These are phyloP conservation scores for Metacarcinus magister DNA, from an alignment of 2,888 invertebrate species.

Conservation along the genomic window DNA sequence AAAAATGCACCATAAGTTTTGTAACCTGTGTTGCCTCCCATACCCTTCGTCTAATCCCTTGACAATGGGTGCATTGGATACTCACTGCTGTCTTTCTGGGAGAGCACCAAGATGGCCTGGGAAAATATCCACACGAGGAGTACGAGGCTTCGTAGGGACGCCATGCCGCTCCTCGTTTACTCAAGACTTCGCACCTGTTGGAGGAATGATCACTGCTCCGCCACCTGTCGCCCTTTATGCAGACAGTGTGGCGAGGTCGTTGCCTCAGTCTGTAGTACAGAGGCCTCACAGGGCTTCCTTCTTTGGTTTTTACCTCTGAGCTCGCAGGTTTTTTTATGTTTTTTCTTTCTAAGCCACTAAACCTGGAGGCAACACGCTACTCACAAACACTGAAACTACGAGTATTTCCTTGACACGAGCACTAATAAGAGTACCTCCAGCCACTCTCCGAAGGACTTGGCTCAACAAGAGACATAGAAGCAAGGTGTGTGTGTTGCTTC, in stretches of 20 bases:
- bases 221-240: background rate
- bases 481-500: slow-evolving; percentile 17
- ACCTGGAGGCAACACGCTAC: background rate
- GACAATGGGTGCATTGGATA: background rate
- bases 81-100: background rate
- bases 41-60: background rate
- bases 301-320: background rate
- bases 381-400: background rate
- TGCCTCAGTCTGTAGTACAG: background rate
- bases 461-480: background rate
- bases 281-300: background rate
- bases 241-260: background rate
- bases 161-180: background rate
- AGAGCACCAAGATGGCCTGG: background rate
- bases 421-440: background rate
- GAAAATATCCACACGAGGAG: background rate
- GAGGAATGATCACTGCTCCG: background rate
- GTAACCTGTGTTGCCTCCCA: background rate
- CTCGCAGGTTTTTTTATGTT: background rate
- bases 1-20: too few relatives aligned
- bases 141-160: background rate
- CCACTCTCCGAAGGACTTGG: background rate
- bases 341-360: slow-evolving; percentile 11
- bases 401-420: background rate
- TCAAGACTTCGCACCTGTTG: background rate